Evolutionary conservation across 2,888 invertebrate species (phyloP), one percentile per base, ranked within the genome.

Genomic region (Ethmia dodecea): DNA sequence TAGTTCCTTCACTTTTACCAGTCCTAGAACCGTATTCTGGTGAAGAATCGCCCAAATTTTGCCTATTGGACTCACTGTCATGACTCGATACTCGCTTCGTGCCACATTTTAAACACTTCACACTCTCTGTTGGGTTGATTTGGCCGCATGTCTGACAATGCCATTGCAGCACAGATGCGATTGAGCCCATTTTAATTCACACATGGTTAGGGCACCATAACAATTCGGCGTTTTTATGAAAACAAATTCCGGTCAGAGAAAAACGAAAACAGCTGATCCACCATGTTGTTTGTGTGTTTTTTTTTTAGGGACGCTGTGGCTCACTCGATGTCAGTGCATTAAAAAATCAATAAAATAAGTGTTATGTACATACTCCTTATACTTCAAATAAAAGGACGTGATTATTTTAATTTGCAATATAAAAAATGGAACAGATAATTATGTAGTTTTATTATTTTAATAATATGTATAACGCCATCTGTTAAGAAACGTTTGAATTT

Each of bases 131-230:
- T 52, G 95, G 94, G 81, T 95, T 95, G 84, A 95, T 94, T 83
- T 93, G 90, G 86, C 93, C 91, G 88, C 95, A 95, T 83, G 91
- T 90, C 79, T 90, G 90, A 89, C 95, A 95, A 88, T 94, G 93
- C 95, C 95, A 96, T 89, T 95, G 95, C 80, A 95, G 91, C 88
- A 95, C 95, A 79, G 95, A 95, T 87, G 95, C 94, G 88, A 95
- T 95, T 79, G 95, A 94, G 87, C 95, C 95, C 95, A 95, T 95
- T 83, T 81, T 86, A 86, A 78, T 81, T 79, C 77, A 84, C 76
- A 76, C 86, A 87, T 87, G 86, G 86, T 84, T 87, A 86, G 67
- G 69, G 67, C 63, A 84, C 84, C 86, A 84, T 83, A 74, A 72
- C 77, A 80, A 65, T 59, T 60, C 78, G 58, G 68, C 71, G 68